A percentile compares a stretch with the other conserved stretches of the same genome.
phyloP scores from a whole-genome alignment of 2,888 invertebrate genomes.

The Thumatha senex region DNA sequence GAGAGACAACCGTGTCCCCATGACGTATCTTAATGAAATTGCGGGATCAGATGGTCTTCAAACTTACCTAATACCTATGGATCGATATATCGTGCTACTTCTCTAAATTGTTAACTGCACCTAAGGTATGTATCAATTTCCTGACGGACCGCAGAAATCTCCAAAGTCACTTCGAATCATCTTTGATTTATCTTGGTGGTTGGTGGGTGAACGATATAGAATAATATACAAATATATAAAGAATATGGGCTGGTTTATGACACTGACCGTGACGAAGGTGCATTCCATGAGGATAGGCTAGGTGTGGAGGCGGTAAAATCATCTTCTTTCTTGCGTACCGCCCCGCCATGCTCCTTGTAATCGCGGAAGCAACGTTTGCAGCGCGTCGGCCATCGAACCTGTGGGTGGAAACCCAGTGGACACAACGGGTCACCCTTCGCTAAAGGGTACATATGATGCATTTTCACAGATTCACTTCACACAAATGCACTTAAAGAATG shows the following conservation, averaged over 20 bases:
- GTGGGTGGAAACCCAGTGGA: slow-evolving; percentile 96
- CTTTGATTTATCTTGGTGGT: too few species aligned
- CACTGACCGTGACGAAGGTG: slow-evolving; percentile 82
- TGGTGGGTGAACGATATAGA: too few species aligned
- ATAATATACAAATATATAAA: too few species aligned
- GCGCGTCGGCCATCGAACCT: slow-evolving; percentile 96
- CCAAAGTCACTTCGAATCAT: too few species aligned
- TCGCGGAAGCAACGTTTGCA: slow-evolving; percentile 97
- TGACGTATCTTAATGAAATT: too few species aligned
- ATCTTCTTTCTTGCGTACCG: slow-evolving; percentile 86
- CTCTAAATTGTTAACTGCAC: too few species aligned
- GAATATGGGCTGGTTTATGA: not conserved
- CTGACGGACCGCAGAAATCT: too few species aligned
- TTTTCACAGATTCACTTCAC: slow-evolving; percentile 61
- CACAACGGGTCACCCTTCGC: slow-evolving; percentile 95
- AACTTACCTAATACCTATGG: too few species aligned
- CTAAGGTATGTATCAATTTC: too few species aligned
- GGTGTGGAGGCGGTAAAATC: slow-evolving; percentile 90
- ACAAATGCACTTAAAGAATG: slow-evolving; percentile 77
- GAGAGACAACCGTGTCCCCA: too few species aligned
- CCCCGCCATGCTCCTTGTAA: slow-evolving; percentile 95
- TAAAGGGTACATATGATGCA: slow-evolving; percentile 90
- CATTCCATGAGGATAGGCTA: slow-evolving; percentile 87
- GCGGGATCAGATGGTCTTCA: too few species aligned
- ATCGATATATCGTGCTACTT: too few species aligned